phyloP scores from a whole-genome alignment of 2,113 vertebrate genomes.

The Pelvicachromis taeniatus region DNA sequence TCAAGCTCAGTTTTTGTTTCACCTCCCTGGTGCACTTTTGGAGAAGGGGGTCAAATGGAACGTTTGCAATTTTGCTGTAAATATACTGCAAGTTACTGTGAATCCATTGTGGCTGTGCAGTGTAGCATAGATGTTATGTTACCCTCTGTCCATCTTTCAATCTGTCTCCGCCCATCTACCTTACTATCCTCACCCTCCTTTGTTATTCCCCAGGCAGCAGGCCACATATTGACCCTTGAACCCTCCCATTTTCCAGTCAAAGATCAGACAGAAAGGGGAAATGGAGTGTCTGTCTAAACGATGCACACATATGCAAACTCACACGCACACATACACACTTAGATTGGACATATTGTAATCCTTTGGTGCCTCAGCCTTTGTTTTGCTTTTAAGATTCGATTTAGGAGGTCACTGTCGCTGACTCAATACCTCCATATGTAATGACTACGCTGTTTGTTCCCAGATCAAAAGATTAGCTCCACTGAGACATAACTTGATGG shows the following conservation, averaged over 20 bases:
- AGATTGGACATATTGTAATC: background rate
- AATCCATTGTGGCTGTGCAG: background rate
- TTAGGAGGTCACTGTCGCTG: background rate
- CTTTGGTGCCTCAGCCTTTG: background rate
- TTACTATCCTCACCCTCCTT: background rate
- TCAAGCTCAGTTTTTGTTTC: background rate
- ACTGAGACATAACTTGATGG: constrained; percentile 31
- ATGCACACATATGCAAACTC: background rate
- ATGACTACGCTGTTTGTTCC: constrained; percentile 43
- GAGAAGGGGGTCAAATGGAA: background rate
- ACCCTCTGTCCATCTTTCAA: background rate
- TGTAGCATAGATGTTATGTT: background rate
- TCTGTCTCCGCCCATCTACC: background rate
- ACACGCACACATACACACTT: background rate
- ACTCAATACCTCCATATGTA: constrained; percentile 34
- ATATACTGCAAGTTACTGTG: background rate
- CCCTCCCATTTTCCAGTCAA: constrained; percentile 1
- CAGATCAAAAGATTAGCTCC: constrained; percentile 46
- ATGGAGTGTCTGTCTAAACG: background rate
- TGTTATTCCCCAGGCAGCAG: constrained; percentile 21
- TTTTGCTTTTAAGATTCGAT: background rate
- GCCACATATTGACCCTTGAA: constrained; percentile 32
- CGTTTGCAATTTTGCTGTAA: background rate
- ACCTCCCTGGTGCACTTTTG: background rate
- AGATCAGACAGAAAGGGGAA: background rate